Conservation (phyloP, 2,797 vertebrate species). For the Helostoma temminkii region DNA sequence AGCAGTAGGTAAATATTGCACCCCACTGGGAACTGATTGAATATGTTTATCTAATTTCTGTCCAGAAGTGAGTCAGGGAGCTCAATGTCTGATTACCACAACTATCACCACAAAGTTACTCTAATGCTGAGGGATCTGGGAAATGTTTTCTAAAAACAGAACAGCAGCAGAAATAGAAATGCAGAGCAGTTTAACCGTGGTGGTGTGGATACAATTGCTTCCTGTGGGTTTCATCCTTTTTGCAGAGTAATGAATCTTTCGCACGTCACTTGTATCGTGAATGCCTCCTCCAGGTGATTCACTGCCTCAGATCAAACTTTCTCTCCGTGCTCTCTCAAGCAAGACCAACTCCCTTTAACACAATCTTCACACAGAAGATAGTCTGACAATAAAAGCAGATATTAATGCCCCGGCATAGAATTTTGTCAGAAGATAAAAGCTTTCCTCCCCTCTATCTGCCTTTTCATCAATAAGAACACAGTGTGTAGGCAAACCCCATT, state of each 20-base stretch:
- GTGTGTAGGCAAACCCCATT: constrained; percentile 75
- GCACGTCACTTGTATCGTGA: constrained; percentile 41
- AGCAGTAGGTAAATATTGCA: constrained; percentile 64
- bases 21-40: constrained; percentile 70
- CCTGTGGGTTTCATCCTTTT: constrained; percentile 46
- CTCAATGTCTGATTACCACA: constrained; percentile 53
- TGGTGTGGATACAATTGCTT: constrained; percentile 21
- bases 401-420: constrained; percentile 64
- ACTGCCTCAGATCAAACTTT: constrained; percentile 62
- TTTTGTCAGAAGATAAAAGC: constrained; percentile 80
- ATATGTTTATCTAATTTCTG: constrained; percentile 61
- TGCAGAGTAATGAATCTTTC: constrained; percentile 56
- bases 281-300: constrained; percentile 66
- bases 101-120: constrained; percentile 36
- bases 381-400: constrained; percentile 75
- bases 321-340: constrained; percentile 62
- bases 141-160: constrained; percentile 21
- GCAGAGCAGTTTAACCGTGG: constrained; percentile 20
- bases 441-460: constrained; percentile 67
- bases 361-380: constrained; percentile 69
- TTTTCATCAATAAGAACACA: constrained; percentile 78
- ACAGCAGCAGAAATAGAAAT: constrained; percentile 19
- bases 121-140: background rate
- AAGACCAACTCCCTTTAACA: constrained; percentile 66
- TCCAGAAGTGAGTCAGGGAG: constrained; percentile 37